These are phyloP conservation scores for Pogona vitticeps DNA, from an alignment of 2,113 vertebrate species.

Conservation along the genomic window DNA sequence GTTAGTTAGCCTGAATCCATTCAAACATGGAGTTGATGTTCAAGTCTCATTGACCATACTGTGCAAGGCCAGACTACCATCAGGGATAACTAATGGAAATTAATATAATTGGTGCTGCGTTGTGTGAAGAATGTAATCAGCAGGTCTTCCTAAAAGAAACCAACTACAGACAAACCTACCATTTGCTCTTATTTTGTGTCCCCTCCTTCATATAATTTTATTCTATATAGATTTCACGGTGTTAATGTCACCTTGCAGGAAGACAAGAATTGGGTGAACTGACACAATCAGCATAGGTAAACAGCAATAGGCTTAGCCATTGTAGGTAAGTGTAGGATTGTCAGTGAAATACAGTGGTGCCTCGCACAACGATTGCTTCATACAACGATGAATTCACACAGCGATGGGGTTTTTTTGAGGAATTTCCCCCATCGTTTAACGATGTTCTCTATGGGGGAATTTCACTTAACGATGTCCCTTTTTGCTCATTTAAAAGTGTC, in stretches of 20 bases:
- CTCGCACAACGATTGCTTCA: too few species aligned
- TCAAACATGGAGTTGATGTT: constrained; percentile 47
- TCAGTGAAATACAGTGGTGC: too few species aligned
- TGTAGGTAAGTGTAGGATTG: too few species aligned
- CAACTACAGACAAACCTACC: not conserved
- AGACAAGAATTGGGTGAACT: not conserved
- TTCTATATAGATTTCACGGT: not conserved
- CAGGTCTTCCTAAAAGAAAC: not conserved
- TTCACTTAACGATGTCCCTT: too few species aligned
- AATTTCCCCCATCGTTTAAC: too few species aligned
- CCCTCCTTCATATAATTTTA: not conserved
- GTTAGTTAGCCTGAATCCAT: constrained; percentile 57
- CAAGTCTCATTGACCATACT: constrained; percentile 34
- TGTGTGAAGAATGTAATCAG: not conserved
- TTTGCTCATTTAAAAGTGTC: too few species aligned
- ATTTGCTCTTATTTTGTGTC: not conserved
- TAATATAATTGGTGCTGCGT: not conserved
- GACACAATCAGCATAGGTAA: not conserved
- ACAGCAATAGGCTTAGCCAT: too few species aligned
- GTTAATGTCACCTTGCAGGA: accelerated
- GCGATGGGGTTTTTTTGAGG: too few species aligned
- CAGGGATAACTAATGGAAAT: not conserved
- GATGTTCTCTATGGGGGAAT: too few species aligned
- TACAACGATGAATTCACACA: too few species aligned
- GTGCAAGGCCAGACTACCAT: constrained; percentile 4